phyloP scores from a whole-genome alignment of 2,888 invertebrate species.

The Cerceris ruficornis region DNA sequence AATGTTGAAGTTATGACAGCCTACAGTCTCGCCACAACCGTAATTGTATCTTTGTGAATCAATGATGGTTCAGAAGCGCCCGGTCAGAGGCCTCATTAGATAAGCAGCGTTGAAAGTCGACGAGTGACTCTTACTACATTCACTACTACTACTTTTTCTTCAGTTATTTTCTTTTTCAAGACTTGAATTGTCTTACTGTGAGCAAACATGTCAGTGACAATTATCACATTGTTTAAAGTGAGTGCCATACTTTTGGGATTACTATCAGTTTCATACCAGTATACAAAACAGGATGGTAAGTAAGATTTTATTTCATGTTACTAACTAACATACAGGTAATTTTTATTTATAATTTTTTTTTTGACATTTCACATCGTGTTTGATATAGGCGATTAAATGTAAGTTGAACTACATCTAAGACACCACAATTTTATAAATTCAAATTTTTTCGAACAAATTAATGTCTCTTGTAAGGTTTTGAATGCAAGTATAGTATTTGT shows the following conservation, averaged over 20 bases:
- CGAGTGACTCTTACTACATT: constrained; percentile 23
- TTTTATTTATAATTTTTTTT: background rate
- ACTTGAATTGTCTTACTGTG: background rate
- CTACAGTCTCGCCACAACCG: background rate
- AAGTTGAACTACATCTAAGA: too few species aligned
- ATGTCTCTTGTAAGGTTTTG: too few species aligned
- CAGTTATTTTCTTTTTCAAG: background rate
- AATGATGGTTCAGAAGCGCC: constrained; percentile 1
- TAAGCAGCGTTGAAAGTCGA: constrained; percentile 28
- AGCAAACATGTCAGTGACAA: constrained; percentile 7
- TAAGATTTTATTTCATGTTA: background rate
- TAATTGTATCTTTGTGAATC: constrained; percentile 24
- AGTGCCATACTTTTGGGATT: constrained; percentile 14
- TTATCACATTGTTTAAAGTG: constrained; percentile 7
- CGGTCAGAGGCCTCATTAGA: constrained; percentile 34
- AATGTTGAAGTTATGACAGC: background rate
- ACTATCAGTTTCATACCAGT: background rate
- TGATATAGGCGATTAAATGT: too few species aligned
- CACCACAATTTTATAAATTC: too few species aligned
- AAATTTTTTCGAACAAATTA: too few species aligned
- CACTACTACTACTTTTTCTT: background rate
- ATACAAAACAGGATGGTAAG: constrained; percentile 46
- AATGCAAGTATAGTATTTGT: too few species aligned
- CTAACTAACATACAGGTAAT: background rate
- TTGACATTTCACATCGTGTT: background rate